Evolutionary conservation across 2,113 vertebrate species (phyloP).

Genomic region (Lepus americanus): DNA sequence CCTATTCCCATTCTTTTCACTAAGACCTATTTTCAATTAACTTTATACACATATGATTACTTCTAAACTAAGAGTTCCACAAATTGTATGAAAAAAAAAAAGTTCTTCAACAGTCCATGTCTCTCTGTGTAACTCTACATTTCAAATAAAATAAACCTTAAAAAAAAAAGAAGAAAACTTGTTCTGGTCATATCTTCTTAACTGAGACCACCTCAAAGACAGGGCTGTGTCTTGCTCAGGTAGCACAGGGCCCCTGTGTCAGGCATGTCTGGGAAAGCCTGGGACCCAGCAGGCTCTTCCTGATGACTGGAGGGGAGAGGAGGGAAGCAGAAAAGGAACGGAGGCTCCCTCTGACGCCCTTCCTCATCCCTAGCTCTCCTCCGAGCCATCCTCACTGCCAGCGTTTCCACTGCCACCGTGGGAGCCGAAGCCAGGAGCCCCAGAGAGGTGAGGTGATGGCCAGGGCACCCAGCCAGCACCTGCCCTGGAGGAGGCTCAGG

Average conservation of each 20-base stretch:
- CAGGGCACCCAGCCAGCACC: not conserved
- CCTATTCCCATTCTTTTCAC: no score
- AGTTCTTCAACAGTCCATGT: no score
- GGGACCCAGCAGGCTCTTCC: no score
- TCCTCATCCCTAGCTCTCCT: fast-evolving
- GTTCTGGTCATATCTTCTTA: not conserved
- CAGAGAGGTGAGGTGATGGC: not conserved
- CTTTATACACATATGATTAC: no score
- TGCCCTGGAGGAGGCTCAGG: not conserved
- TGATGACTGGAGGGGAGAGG: no score
- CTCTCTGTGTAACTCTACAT: no score
- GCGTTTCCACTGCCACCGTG: not conserved
- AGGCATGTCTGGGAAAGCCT: fast-evolving
- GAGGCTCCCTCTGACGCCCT: not conserved
- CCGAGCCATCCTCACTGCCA: not conserved
- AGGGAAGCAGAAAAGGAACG: fast-evolving
- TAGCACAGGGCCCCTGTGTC: not conserved
- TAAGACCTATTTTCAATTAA: no score
- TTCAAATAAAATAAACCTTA: no score
- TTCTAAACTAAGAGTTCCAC: no score
- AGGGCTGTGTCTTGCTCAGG: fast-evolving
- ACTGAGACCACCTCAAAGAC: not conserved
- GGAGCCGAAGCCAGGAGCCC: not conserved
- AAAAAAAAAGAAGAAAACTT: no score
- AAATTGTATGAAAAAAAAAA: no score